Conservation (phyloP, 2,113 vertebrate species). For the Clarias magur region DNA sequence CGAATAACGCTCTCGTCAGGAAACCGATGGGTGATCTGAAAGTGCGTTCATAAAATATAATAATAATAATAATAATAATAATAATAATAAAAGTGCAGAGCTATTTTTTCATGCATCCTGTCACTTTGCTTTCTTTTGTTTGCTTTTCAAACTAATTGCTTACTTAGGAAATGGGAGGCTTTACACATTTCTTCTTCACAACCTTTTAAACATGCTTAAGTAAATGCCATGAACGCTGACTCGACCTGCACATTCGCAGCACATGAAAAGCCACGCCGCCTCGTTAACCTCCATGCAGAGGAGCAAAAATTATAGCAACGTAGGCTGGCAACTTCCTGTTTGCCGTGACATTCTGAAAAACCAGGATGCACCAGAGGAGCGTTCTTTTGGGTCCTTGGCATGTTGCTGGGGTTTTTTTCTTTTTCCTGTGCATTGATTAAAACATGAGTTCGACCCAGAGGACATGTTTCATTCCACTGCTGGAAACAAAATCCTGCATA, state of each 20-base stretch:
- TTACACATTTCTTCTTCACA: not conserved
- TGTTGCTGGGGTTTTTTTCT: constrained; percentile 54
- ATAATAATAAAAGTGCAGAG: not conserved
- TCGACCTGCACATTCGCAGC: not conserved
- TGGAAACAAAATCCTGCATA: constrained; percentile 58
- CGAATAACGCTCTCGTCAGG: too few relatives aligned
- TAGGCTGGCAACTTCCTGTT: not conserved
- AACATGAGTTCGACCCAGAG: constrained; percentile 66
- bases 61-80: too few relatives aligned
- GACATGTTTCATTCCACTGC: constrained; percentile 62
- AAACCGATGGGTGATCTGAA: too few relatives aligned
- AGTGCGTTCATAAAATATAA: too few relatives aligned
- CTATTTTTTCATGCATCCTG: too few relatives aligned
- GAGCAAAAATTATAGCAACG: not conserved
- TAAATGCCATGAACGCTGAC: not conserved
- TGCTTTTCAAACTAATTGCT: not conserved
- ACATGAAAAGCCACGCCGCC: not conserved
- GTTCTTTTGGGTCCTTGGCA: constrained; percentile 50
- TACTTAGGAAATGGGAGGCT: not conserved
- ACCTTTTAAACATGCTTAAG: not conserved
- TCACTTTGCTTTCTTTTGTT: not conserved
- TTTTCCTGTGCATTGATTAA: constrained; percentile 41
- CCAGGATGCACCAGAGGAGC: constrained; percentile 27
- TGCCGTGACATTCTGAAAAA: not conserved
- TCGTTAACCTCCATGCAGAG: not conserved